Conservation (phyloP, 2,888 invertebrate species). For the Electrophaes corylata region DNA sequence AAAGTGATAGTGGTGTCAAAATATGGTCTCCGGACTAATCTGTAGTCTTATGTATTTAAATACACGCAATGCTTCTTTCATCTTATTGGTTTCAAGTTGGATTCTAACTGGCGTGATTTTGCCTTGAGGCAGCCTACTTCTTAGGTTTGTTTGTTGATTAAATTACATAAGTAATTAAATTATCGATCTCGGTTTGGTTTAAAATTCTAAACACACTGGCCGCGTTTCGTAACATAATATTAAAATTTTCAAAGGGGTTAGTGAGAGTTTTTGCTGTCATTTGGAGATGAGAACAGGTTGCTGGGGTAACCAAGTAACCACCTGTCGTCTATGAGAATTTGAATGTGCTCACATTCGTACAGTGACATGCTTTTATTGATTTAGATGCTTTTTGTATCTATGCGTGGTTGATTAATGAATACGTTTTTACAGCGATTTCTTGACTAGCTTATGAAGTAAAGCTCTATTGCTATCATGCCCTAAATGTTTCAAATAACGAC, state of each 20-base stretch:
- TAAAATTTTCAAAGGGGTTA: constrained; percentile 60
- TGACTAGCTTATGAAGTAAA: neutral
- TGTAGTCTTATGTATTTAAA: no score
- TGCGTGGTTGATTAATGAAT: no score
- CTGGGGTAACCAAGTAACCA: constrained; percentile 57
- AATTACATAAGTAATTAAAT: neutral
- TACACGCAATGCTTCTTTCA: no score
- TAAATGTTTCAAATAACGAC: constrained; percentile 4
- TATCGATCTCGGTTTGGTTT: neutral
- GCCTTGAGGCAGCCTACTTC: neutral
- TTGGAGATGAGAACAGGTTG: constrained; percentile 66
- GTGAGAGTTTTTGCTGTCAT: constrained; percentile 74
- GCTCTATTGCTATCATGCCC: neutral
- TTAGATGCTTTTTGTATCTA: no score
- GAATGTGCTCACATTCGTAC: constrained; percentile 6
- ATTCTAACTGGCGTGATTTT: constrained; percentile 18
- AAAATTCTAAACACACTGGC: constrained; percentile 25
- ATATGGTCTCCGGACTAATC: no score
- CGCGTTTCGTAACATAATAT: constrained; percentile 32
- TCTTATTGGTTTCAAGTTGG: constrained; percentile 27
- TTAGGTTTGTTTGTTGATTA: neutral
- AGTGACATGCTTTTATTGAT: neutral
- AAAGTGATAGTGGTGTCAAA: no score
- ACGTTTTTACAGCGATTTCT: neutral
- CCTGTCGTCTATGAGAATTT: constrained; percentile 59